Evolutionary conservation across 2,888 invertebrate genomes (phyloP).

Genomic region (Bembecia ichneumoniformis): DNA sequence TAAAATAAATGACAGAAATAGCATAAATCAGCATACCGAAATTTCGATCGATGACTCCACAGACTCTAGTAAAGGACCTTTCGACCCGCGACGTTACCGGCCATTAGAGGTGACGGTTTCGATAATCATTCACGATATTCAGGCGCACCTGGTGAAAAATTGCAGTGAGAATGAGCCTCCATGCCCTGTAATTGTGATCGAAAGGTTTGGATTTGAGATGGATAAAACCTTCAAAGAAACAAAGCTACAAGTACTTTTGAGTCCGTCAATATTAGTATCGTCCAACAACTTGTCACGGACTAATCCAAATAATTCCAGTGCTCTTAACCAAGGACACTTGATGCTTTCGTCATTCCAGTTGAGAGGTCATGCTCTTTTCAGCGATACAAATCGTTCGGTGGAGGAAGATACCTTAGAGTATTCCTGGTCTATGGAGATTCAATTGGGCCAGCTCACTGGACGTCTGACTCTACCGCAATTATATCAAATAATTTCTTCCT

Average conservation of each 20-base stretch:
- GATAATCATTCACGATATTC: constrained; percentile 94
- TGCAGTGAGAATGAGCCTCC: constrained; percentile 92
- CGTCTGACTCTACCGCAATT: constrained; percentile 91
- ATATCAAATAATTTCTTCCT: constrained; percentile 86
- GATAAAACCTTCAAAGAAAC: constrained; percentile 94
- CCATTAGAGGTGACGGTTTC: constrained; percentile 94
- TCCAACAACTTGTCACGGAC: constrained; percentile 81
- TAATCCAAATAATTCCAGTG: constrained; percentile 51
- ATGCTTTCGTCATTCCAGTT: constrained; percentile 89
- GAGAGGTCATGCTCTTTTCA: constrained; percentile 97
- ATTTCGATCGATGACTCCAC: constrained; percentile 76
- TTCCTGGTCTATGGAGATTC: constrained; percentile 96
- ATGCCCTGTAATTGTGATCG: constrained; percentile 90
- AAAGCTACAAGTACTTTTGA: constrained; percentile 88
- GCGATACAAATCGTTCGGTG: constrained; percentile 88
- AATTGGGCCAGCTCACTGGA: constrained; percentile 93
- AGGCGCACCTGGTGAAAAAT: constrained; percentile 93
- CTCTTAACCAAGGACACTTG: constrained; percentile 85
- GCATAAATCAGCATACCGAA: constrained; percentile 63
- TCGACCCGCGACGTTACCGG: constrained; percentile 90
- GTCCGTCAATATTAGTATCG: constrained; percentile 88
- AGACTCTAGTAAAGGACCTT: constrained; percentile 74
- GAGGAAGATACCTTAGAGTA: constrained; percentile 97
- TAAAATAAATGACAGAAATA: constrained; percentile 51
- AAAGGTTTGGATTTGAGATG: constrained; percentile 97